Evolutionary conservation across 2,113 vertebrate genomes (phyloP).

Genomic region (Donacobius atricapilla): DNA sequence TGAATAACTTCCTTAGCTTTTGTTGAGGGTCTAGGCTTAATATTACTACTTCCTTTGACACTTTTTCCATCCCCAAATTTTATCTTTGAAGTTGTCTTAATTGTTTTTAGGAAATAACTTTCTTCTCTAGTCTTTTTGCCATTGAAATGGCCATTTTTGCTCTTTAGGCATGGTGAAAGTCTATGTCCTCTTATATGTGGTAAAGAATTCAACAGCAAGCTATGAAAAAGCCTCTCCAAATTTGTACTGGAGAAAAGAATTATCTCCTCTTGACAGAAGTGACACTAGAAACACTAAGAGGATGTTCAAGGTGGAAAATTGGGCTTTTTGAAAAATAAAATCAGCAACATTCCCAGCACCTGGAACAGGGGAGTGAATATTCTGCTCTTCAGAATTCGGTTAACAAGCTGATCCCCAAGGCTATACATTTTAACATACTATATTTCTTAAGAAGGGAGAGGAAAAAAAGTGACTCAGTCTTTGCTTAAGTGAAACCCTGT

Average conservation of each 20-base stretch:
- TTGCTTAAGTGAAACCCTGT: background rate
- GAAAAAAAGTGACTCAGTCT: background rate
- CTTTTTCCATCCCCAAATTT: background rate
- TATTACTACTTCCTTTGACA: background rate
- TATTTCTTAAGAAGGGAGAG: background rate
- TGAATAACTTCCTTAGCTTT: background rate
- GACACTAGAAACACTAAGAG: background rate
- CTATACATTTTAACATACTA: background rate
- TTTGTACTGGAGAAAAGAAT: background rate
- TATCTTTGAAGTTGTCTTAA: background rate
- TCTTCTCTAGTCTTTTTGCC: background rate
- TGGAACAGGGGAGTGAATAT: background rate
- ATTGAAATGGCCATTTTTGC: background rate
- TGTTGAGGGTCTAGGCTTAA: background rate
- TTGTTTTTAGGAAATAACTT: background rate
- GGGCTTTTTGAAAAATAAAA: background rate
- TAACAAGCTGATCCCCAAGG: background rate
- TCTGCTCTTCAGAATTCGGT: background rate
- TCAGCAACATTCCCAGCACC: background rate
- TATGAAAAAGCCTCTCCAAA: background rate
- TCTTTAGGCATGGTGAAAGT: background rate
- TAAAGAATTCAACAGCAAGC: background rate
- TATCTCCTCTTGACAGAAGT: background rate
- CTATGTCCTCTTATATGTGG: background rate
- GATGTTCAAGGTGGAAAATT: background rate